phyloP scores from a whole-genome alignment of 1,140 invertebrate species.

The Musca domestica region DNA sequence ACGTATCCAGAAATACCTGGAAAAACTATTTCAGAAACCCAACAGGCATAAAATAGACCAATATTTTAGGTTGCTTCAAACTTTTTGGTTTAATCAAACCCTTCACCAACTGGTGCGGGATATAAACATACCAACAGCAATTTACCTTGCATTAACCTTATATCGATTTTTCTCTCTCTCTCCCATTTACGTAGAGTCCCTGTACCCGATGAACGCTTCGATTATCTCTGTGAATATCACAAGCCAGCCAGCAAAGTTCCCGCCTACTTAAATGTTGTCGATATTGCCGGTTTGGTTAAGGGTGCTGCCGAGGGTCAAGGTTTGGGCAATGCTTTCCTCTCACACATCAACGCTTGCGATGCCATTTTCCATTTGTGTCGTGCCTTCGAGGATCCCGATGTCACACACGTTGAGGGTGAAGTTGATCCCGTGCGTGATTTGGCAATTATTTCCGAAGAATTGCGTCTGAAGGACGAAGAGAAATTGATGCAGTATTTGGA shows the following conservation, averaged over 20 bases:
- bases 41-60: no score
- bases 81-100: no score
- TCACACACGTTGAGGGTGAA: conserved; percentile 97
- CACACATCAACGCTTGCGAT: conserved; percentile 98
- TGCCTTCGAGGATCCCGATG: conserved; percentile 97
- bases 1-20: no score
- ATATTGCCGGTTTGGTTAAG: conserved; percentile 98
- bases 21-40: no score
- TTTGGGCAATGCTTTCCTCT: conserved; percentile 96
- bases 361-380: conserved; percentile 97
- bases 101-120: not conserved
- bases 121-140: no score
- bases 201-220: conserved; percentile 93
- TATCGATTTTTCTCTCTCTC: conserved; percentile 18
- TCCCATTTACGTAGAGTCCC: conserved; percentile 85
- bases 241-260: conserved; percentile 97
- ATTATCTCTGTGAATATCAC: conserved; percentile 90
- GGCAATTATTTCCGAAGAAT: conserved; percentile 94
- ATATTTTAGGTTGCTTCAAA: no score
- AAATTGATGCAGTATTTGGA: conserved; percentile 77
- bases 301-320: conserved; percentile 98
- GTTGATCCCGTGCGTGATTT: conserved; percentile 96
- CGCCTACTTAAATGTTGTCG: conserved; percentile 94
- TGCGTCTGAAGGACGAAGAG: conserved; percentile 92
- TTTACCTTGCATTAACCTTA: conserved; percentile 30